Base-by-base conservation (phyloP, 2,113 vertebrate genomes). In the Indicator indicator region DNA sequence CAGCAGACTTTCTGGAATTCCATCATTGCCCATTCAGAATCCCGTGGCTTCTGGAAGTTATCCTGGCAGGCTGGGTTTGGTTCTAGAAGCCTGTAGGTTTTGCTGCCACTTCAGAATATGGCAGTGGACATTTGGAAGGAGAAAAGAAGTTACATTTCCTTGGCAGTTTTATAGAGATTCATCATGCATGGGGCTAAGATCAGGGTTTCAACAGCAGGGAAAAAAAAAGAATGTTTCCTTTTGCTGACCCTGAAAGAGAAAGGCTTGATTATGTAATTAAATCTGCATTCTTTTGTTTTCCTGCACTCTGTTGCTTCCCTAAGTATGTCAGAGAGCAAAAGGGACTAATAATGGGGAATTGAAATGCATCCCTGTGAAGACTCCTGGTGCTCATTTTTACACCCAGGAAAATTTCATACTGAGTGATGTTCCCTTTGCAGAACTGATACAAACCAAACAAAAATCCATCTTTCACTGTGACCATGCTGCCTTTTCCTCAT, bases 201-300 rank as follows among this genome's bases (percentile, higher is more conserved):
- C 28, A 2, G 40, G 0, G 4, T 14, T 67, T 23, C 59, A 81
- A 17, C 6, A 8, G 33, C 36, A 36, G 36, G 36, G 36, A 36
- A 36, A 44, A 16, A 23, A 74, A 82, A 79, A 33, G 83, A 88
- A 23, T 14, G 54, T 72, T 42, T 80, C 27, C 19, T 42, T 69
- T 81, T 82, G 83, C 79, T 95, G 90, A 94, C 89, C 93, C 89
- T 7, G 20, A 91, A 90, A 65, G 75, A 91, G 58, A 74, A 58
- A 72, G 82, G 90, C 65, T 73, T 96, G 79, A 36, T 85, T 90
- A 74, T 56, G 55, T 87, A 64, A 95, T 97, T 89, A 85, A 94
- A 89, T 96, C 96, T 94, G 77, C 63, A 68, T 59, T 90, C 20
- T 18, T 81, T 79, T 71, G 44, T 96, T 97, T 95, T 94, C 78